A percentile compares a stretch with the other conserved stretches of the same genome.
These are phyloP conservation scores for Ascidia mentula DNA, from an alignment of 23 tunicate species.

Conservation along the genomic window DNA sequence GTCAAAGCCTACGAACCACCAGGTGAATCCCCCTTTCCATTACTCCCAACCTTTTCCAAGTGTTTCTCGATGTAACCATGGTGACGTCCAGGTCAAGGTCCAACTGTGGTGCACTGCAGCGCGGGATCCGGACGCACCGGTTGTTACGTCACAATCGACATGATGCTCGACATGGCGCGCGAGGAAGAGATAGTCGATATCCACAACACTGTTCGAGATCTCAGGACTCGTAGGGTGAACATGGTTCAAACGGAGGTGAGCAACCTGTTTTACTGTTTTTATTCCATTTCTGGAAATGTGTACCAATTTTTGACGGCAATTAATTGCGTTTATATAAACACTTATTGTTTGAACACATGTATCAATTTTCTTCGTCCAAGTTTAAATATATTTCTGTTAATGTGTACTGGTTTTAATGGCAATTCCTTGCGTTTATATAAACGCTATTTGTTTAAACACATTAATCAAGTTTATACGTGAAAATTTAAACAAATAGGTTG, in stretches of 20 bases:
- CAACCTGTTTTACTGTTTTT: no score
- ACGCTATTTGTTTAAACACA: no score
- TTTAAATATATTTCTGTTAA: no score
- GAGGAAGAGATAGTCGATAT: slow-evolving; percentile 94
- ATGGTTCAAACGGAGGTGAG: slow-evolving; percentile 95
- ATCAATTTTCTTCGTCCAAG: no score
- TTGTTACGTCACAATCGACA: slow-evolving; percentile 86
- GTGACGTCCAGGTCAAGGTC: slow-evolving; percentile 72
- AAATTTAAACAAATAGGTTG: no score
- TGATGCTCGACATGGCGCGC: slow-evolving; percentile 96
- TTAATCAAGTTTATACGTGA: no score
- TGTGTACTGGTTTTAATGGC: no score
- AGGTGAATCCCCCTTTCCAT: slow-evolving; percentile 21
- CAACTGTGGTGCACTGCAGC: slow-evolving; percentile 93
- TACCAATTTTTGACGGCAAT: no score
- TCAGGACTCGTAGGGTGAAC: slow-evolving; percentile 73
- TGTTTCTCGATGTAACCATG: no score
- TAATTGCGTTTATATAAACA: no score
- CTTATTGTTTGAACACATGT: no score
- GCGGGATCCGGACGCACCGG: slow-evolving; percentile 98
- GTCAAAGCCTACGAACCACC: slow-evolving; percentile 76
- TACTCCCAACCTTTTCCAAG: background rate
- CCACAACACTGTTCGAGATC: slow-evolving; percentile 84
- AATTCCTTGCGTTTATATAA: background rate
- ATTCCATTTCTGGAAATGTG: no score